Evolutionary conservation across 2,888 invertebrate genomes (phyloP), one percentile per base, ranked within the genome.

Genomic region (Drosophila hamatofila): DNA sequence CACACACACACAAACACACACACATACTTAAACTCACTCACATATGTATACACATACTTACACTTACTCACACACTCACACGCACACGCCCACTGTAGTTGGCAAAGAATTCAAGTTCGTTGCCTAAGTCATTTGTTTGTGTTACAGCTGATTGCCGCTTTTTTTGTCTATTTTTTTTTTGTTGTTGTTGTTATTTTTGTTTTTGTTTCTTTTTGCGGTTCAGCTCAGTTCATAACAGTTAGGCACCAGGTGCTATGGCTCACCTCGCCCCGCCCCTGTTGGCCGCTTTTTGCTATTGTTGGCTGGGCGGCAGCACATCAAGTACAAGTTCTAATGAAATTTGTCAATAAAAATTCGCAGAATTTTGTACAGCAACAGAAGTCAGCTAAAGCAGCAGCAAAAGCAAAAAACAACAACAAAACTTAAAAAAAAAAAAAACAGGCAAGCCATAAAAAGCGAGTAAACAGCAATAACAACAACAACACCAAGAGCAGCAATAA

Each of bases 301-400:
- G 30, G 49, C 48, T 67, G 37, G 46, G 54, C 67, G 54, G 61
- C 56, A 42, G 54, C 64, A 46, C 58, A 68, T 46, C 42, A 69
- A 60, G 73, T 81, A 87, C 75, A 89, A 89, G 80, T 87, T 86
- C 85, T 86, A 89, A 86, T 87, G 88, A 86, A 89, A 84, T 86
- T 80, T 88, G 89, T 89, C 88, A 86, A 86, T 89, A 86, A 72
- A 89, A 84, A 79, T 84, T 84, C 84, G 83, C 89, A 88, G 84
- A 84, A 75, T 74, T 85, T 71, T 63, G 49, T 61, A 71, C 56
- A 72, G 67, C 69, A 74, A 72, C 78, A 78, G 70, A 70, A 65
- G 63, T 68, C 68, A 73, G 61, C 72, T 48, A 48, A 46, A 64
- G 64, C 63, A 27, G 18, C 18, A 44, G 21, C 48, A 27, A 18